phyloP scores from a whole-genome alignment of 2,888 invertebrate genomes.

The Charanyca ferruginea region DNA sequence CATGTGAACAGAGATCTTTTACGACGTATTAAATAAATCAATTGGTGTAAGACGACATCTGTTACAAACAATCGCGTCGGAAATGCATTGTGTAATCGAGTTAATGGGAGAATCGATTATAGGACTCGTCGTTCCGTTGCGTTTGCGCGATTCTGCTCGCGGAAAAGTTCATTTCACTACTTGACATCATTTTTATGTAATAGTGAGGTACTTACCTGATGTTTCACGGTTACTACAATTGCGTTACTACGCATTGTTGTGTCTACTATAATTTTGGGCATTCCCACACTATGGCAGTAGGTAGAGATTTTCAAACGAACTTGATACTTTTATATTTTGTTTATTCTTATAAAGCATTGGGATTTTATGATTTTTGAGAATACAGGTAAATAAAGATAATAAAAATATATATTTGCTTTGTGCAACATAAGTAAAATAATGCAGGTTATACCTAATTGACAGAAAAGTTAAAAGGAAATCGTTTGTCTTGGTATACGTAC shows the following conservation, averaged over 20 bases:
- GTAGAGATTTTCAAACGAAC: neutral
- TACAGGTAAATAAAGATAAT: too few species aligned
- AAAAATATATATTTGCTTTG: too few species aligned
- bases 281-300: neutral
- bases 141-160: constrained; percentile 62
- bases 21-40: constrained; percentile 49
- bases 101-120: constrained; percentile 73
- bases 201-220: constrained; percentile 17
- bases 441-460: too few species aligned
- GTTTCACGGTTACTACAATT: constrained; percentile 46
- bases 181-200: constrained; percentile 56
- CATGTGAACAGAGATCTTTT: constrained; percentile 20
- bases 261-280: constrained; percentile 9
- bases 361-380: neutral
- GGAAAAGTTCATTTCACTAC: constrained; percentile 62
- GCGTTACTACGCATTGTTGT: constrained; percentile 30
- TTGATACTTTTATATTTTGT: neutral
- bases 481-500: too few species aligned
- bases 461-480: too few species aligned
- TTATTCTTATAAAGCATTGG: too few species aligned
- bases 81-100: constrained; percentile 75
- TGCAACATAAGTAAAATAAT: too few species aligned
- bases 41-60: constrained; percentile 31
- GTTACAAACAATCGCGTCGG: constrained; percentile 68
- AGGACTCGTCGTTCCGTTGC: constrained; percentile 68